Conservation (phyloP, 2,797 vertebrate genomes). For the Tolypeutes matacus region DNA sequence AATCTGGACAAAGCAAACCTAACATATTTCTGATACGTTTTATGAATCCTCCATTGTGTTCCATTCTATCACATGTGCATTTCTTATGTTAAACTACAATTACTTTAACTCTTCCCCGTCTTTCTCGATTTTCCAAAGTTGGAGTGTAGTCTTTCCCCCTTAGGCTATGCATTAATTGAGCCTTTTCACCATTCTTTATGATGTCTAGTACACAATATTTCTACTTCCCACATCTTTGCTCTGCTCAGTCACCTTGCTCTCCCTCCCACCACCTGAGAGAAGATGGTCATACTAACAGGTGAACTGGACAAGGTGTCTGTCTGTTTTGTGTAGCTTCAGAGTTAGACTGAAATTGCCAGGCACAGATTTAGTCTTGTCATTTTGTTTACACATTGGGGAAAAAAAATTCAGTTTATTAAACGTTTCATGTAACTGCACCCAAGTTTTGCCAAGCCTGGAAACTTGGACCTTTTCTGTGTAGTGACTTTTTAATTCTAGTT, state of each 20-base stretch:
- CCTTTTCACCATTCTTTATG: slow-evolving; percentile 85
- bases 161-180: slow-evolving; percentile 88
- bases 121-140: slow-evolving; percentile 88
- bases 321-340: slow-evolving; percentile 90
- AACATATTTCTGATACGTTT: slow-evolving; percentile 87
- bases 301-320: slow-evolving; percentile 89
- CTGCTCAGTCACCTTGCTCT: slow-evolving; percentile 87
- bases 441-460: slow-evolving; percentile 90
- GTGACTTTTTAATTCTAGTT: slow-evolving; percentile 92
- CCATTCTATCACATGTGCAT: slow-evolving; percentile 86
- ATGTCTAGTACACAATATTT: slow-evolving; percentile 86
- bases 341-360: slow-evolving; percentile 90
- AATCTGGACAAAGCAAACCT: slow-evolving; percentile 85
- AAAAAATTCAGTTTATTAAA: slow-evolving; percentile 88
- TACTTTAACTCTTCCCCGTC: slow-evolving; percentile 87
- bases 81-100: slow-evolving; percentile 87
- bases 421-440: slow-evolving; percentile 91
- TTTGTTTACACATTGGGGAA: slow-evolving; percentile 90
- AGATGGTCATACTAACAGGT: slow-evolving; percentile 86
- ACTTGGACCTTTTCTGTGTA: slow-evolving; percentile 90
- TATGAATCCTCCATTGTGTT: slow-evolving; percentile 86
- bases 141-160: slow-evolving; percentile 87
- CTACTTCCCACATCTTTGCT: slow-evolving; percentile 83
- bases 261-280: slow-evolving; percentile 77
- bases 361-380: slow-evolving; percentile 90